These are phyloP conservation scores for Beaufortia kweichowensis DNA, from an alignment of 2,113 vertebrate genomes.

Conservation along the genomic window DNA sequence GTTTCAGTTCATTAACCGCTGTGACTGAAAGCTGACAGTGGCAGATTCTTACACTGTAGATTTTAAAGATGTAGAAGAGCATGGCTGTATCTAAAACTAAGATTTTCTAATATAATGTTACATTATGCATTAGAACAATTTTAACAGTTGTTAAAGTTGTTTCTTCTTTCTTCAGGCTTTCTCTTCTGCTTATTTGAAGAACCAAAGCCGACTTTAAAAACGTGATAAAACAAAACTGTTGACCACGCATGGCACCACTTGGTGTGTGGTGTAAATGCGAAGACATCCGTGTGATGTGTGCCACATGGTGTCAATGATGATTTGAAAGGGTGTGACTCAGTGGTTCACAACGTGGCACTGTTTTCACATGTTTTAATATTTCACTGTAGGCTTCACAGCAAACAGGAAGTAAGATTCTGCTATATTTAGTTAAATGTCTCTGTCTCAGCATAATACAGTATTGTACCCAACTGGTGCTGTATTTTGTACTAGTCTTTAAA, in stretches of 20 bases:
- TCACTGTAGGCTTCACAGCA: neutral
- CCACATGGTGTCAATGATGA: neutral
- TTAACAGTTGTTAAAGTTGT: too few relatives aligned
- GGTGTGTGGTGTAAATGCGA: neutral
- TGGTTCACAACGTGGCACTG: neutral
- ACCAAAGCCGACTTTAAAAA: neutral
- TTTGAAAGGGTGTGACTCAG: neutral
- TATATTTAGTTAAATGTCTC: neutral
- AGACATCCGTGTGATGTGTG: neutral
- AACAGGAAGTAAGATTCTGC: neutral
- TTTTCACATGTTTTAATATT: neutral
- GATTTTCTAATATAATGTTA: too few relatives aligned
- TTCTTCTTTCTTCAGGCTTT: too few relatives aligned
- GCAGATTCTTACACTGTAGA: too few relatives aligned
- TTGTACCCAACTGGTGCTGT: neutral
- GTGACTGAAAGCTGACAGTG: neutral
- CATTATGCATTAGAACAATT: too few relatives aligned
- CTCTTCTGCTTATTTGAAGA: neutral
- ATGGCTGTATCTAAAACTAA: too few relatives aligned
- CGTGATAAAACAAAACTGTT: too few relatives aligned
- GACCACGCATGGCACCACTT: too few relatives aligned
- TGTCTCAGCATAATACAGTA: neutral
- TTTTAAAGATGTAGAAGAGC: too few relatives aligned
- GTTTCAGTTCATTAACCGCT: neutral
- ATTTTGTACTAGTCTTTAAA: conserved; percentile 38